Evolutionary conservation across 2,113 vertebrate species (phyloP).

Genomic region (Hypocryptadius cinnamomeus): DNA sequence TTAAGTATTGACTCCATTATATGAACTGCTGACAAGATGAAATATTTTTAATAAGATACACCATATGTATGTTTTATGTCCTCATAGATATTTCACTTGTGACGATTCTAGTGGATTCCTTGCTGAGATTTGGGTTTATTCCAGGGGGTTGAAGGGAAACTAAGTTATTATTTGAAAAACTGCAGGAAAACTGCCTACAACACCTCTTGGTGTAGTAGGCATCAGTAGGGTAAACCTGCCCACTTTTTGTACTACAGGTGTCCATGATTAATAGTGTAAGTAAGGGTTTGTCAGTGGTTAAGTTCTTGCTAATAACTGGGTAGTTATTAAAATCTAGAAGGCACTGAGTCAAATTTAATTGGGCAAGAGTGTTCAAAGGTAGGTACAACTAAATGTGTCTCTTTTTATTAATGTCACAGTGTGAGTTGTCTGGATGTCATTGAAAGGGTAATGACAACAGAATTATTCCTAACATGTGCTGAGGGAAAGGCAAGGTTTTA

Average conservation of each 20-base stretch:
- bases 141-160: neutral
- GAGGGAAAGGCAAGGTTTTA: neutral
- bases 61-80: neutral
- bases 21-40: neutral
- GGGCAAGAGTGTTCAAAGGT: conserved; percentile 21
- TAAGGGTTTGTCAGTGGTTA: neutral
- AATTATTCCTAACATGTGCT: neutral
- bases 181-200: too few species aligned
- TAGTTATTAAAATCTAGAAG: conserved; percentile 13
- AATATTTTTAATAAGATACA: neutral
- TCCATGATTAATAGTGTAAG: neutral
- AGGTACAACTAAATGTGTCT: conserved; percentile 7
- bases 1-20: neutral
- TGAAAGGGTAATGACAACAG: conserved; percentile 3
- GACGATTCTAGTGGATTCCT: neutral
- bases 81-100: neutral
- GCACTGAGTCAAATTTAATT: conserved; percentile 32
- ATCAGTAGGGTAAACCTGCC: neutral
- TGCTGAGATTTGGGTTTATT: neutral
- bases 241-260: neutral
- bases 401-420: conserved; percentile 1
- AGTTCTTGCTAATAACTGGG: neutral
- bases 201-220: neutral
- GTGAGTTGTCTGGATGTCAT: neutral
- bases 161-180: neutral